Evolutionary conservation across 2,113 vertebrate genomes (phyloP).

Genomic region (Lampris megalopsis): DNA sequence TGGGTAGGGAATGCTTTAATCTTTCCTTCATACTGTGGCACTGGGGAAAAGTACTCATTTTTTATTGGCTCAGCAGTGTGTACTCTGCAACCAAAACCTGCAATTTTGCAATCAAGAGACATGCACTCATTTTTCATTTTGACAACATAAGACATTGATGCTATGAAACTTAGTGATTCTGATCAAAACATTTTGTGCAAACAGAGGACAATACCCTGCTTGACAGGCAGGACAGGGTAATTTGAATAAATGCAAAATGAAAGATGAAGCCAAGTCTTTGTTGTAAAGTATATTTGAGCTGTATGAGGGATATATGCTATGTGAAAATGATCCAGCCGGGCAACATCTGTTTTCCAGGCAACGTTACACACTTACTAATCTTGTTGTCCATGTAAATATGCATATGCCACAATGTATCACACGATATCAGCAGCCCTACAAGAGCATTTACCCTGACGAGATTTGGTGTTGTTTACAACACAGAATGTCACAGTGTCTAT

Average conservation of each 20-base stretch:
- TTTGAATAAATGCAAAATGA: neutral
- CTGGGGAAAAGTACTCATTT: conserved; percentile 19
- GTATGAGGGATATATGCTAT: neutral
- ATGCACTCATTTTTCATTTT: conserved; percentile 32
- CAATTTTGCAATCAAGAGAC: conserved; percentile 40
- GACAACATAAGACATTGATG: conserved; percentile 23
- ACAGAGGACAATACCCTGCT: neutral
- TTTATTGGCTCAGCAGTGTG: conserved; percentile 30
- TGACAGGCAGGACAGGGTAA: neutral
- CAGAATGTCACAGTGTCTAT: too few relatives aligned
- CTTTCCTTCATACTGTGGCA: neutral
- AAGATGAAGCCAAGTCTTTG: neutral
- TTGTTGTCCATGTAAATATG: neutral
- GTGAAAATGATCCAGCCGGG: neutral
- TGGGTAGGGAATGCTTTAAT: conserved; percentile 24
- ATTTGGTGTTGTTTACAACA: too few relatives aligned
- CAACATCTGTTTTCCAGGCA: neutral
- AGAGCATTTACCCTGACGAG: too few relatives aligned
- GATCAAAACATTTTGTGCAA: conserved; percentile 7
- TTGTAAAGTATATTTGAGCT: too few relatives aligned
- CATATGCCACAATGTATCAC: neutral
- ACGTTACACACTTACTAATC: neutral
- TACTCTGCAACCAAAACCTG: conserved; percentile 40
- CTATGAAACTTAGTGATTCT: conserved; percentile 5
- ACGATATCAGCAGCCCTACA: too few relatives aligned